Base-by-base conservation (phyloP, 2,888 invertebrate genomes). In the Phalera bucephala region DNA sequence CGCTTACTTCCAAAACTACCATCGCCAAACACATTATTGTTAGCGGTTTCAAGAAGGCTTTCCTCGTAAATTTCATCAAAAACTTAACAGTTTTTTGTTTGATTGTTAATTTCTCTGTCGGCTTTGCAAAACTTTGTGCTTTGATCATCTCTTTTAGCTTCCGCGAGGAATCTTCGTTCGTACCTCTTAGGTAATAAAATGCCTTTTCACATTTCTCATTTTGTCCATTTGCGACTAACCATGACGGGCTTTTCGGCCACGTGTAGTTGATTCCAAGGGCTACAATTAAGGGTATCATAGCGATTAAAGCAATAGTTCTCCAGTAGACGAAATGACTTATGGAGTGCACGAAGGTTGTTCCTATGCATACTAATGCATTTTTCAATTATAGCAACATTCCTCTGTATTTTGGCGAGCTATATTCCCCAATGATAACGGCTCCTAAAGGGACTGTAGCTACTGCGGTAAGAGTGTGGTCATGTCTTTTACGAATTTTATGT, bases 221-320 rank as follows among this genome's bases (percentile, higher is more conserved):
- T 2, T 76, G 71, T 0, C 83, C 85, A 45, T 43, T 61, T 0
- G 55, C 79, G 0, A 91, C 80, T 25, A 93, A 59, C 93, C 93
- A 94, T 1, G 85, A 76, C 0, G 93, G 93, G 9, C 92, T 91
- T 70, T 94, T 93, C 0, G 91, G 91, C 48, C 91, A 73, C 0
- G 91, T 81, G 5, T 74, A 62, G 1, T 91, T 72, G 0, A 81
- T 63, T 0, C 62, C 1, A 1, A 79, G 29, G 0, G 77, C 52
- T 1, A 68, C 1, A 0, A 65, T 7, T 19, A 62, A 51, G 0
- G 81, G 78, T 0, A 72, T 20, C 2, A 74, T 3, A 0, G 61
- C 50, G 0, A 69, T 33, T 1, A 76, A 32, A 0, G 78, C 72
- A 0, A 78, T 45, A 1, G 60, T 71, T 35, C 68, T 66, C 77